A percentile compares a stretch with the other conserved stretches of the same genome.
phyloP scores from a whole-genome alignment of 2,797 vertebrate genomes.

The Gadopsis bispinosus region DNA sequence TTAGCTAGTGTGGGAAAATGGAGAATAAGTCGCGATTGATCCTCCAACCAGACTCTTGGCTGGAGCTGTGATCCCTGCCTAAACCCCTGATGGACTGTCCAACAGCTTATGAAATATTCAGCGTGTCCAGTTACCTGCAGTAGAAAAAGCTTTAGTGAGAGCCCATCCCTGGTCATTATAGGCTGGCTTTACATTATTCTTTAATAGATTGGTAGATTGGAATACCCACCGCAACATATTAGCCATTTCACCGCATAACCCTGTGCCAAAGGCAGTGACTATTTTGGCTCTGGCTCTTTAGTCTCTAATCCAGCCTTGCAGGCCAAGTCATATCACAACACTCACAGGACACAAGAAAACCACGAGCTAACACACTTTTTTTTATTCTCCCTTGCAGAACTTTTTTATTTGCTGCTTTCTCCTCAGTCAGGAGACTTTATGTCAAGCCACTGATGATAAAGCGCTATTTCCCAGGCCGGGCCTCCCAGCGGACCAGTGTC shows the following conservation, averaged over 20 bases:
- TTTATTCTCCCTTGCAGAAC: conserved; percentile 4
- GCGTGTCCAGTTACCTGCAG: conserved; percentile 51
- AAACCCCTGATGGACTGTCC: conserved; percentile 50
- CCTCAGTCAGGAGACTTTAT: conserved; percentile 36
- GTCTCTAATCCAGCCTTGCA: conserved; percentile 9
- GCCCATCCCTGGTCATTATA: conserved; percentile 21
- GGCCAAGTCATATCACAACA: conserved; percentile 20
- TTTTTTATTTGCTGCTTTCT: conserved; percentile 33
- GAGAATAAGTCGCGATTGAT: conserved; percentile 65
- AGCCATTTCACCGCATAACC: conserved; percentile 24
- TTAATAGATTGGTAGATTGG: conserved; percentile 34
- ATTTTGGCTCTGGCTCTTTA: conserved; percentile 23
- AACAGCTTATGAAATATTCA: conserved; percentile 70
- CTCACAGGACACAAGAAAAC: neutral
- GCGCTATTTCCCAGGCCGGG: conserved; percentile 34
- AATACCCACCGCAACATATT: conserved; percentile 34
- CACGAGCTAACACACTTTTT: neutral
- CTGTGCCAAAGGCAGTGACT: conserved; percentile 32
- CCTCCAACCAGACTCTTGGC: conserved; percentile 63
- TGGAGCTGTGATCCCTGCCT: conserved; percentile 56
- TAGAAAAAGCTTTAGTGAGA: conserved; percentile 7
- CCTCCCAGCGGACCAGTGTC: conserved; percentile 52
- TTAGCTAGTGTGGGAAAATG: conserved; percentile 57
- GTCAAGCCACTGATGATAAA: conserved; percentile 57
- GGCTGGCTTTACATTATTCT: conserved; percentile 30